These are phyloP conservation scores for Zootoca vivipara DNA, from an alignment of 2,113 vertebrate species.

Conservation along the genomic window DNA sequence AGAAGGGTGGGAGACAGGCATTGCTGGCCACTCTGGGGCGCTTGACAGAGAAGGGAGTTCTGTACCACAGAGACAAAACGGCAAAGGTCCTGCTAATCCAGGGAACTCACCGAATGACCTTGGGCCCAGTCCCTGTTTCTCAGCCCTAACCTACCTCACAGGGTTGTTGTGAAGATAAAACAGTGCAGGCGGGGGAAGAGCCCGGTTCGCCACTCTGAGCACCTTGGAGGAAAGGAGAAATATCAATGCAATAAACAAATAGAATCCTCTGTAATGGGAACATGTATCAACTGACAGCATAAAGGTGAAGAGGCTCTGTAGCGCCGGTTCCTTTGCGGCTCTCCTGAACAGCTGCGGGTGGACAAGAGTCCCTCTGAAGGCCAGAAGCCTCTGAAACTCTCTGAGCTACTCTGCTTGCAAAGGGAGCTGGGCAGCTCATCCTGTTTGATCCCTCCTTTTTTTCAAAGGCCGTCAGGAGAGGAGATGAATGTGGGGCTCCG, in stretches of 20 bases:
- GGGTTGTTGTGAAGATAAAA: no score
- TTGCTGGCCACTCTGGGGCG: background rate
- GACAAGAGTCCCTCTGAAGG: background rate
- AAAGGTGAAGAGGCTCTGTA: no score
- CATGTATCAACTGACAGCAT: no score
- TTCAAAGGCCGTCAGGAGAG: background rate
- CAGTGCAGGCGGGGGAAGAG: no score
- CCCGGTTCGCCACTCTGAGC: no score
- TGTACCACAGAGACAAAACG: background rate
- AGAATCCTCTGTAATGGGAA: no score
- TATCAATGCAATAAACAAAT: no score
- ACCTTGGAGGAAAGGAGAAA: no score
- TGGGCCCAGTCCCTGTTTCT: no score
- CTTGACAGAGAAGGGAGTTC: background rate
- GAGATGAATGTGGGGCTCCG: slow-evolving; percentile 8
- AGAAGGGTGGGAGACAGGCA: background rate
- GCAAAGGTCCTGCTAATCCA: background rate
- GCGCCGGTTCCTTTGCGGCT: accelerated
- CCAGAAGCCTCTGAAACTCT: background rate
- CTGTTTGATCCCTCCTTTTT: background rate
- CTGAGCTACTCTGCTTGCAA: background rate
- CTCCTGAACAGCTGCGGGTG: accelerated
- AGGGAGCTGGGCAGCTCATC: background rate
- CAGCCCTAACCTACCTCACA: no score
- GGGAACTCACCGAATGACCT: no score